Percentiles rank a stretch among this genome's conserved stretches.
Conservation (phyloP, 2,797 vertebrate species). For the Cyclopterus lumpus region DNA sequence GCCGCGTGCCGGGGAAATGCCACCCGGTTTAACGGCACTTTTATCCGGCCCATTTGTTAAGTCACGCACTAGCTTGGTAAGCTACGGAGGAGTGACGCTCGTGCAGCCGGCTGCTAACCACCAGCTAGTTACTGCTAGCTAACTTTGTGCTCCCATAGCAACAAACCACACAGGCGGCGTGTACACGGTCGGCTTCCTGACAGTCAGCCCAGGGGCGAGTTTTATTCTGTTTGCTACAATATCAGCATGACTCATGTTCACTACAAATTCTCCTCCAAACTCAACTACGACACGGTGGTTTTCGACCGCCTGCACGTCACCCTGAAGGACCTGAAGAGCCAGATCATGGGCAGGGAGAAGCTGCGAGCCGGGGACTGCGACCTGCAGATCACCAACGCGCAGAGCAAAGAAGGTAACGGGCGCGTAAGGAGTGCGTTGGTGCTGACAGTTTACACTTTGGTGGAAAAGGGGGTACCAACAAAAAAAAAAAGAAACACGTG, state of each 20-base stretch:
- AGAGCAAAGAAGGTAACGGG: conserved; percentile 91
- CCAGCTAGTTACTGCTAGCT: conserved; percentile 57
- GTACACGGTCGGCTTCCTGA: background rate
- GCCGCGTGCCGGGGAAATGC: conserved; percentile 41
- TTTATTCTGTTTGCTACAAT: background rate
- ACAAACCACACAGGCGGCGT: conserved; percentile 7
- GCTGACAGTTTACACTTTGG: conserved; percentile 23
- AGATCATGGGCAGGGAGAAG: conserved; percentile 96
- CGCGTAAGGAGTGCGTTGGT: too few relatives aligned
- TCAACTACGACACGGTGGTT: conserved; percentile 95
- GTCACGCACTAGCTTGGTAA: conserved; percentile 54
- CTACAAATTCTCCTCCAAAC: conserved; percentile 98
- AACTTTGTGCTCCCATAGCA: conserved; percentile 45
- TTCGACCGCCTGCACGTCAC: conserved; percentile 95
- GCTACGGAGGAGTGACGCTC: conserved; percentile 6
- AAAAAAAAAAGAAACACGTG: conserved; percentile 59
- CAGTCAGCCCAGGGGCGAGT: too few relatives aligned
- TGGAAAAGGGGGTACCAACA: background rate
- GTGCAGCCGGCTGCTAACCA: conserved; percentile 60
- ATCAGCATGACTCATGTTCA: conserved; percentile 93
- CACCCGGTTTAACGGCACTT: conserved; percentile 47
- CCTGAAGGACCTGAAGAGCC: conserved; percentile 92
- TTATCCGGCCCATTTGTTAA: conserved; percentile 37
- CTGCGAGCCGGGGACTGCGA: conserved; percentile 95
- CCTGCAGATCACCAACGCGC: conserved; percentile 96